These are phyloP conservation scores for Muscicapa adusta DNA, from an alignment of 2,113 vertebrate genomes.

Conservation along the genomic window DNA sequence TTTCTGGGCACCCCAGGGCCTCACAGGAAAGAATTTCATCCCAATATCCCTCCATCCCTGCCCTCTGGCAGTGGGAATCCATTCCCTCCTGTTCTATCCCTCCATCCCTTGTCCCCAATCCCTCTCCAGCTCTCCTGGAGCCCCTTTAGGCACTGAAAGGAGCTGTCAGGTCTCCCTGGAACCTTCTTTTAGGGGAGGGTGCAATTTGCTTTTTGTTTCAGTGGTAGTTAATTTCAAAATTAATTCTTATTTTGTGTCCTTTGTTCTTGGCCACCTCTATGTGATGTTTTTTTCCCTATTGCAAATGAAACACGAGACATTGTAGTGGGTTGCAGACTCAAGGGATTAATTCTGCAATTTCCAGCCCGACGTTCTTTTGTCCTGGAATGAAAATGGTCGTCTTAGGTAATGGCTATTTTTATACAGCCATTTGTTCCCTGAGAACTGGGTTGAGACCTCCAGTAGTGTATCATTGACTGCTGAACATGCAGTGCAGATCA, in stretches of 20 bases:
- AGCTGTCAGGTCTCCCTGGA: not conserved
- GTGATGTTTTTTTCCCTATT: not conserved
- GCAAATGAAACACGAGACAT: not conserved
- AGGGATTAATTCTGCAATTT: conserved; percentile 53
- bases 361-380: conserved; percentile 34
- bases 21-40: fast-evolving
- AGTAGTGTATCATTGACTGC: conserved; percentile 4
- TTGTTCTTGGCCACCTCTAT: not conserved
- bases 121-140: not conserved
- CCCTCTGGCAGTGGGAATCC: not conserved
- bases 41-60: fast-evolving
- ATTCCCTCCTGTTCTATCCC: too few species aligned
- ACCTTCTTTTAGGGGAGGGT: not conserved
- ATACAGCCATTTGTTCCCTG: conserved; percentile 19
- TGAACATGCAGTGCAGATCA: not conserved
- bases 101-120: not conserved
- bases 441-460: conserved; percentile 43
- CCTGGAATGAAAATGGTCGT: conserved; percentile 38
- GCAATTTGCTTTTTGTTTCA: not conserved
- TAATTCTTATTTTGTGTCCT: not conserved
- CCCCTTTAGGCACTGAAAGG: not conserved
- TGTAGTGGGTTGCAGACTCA: not conserved
- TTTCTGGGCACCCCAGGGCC: not conserved
- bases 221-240: not conserved
- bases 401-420: conserved; percentile 62